Percentiles rank a stretch among this genome's conserved stretches.
Evolutionary conservation across 2,113 vertebrate species (phyloP).

Genomic region (Geococcyx californianus): DNA sequence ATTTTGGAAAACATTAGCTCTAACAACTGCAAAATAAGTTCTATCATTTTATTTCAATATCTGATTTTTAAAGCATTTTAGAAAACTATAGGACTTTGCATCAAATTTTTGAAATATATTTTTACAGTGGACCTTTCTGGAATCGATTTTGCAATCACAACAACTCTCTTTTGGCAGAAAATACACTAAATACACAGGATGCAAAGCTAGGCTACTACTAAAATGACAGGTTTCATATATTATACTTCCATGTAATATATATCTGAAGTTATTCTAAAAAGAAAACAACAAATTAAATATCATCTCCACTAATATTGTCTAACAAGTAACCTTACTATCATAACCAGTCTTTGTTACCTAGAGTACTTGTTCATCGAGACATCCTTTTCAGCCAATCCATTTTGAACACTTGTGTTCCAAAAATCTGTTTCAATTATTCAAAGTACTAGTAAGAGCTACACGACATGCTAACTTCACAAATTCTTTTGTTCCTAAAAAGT

Average conservation of each 20-base stretch:
- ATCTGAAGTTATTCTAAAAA: not conserved
- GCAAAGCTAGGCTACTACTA: not conserved
- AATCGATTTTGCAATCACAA: not conserved
- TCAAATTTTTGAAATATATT: not conserved
- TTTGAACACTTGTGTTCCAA: not conserved
- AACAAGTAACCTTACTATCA: not conserved
- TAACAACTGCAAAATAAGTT: not conserved
- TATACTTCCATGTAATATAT: not conserved
- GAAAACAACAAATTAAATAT: not conserved
- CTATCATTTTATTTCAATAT: not conserved
- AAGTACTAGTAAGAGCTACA: not conserved
- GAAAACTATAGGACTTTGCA: not conserved
- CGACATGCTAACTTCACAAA: not conserved
- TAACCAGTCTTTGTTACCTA: not conserved
- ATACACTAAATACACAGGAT: not conserved
- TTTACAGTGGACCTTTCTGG: not conserved
- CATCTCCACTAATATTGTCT: not conserved
- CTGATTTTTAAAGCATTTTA: not conserved
- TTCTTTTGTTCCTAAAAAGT: not conserved
- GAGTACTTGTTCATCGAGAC: not conserved
- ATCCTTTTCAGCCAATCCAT: not conserved
- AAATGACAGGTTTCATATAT: accelerated
- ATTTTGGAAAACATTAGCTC: not conserved
- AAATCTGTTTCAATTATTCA: not conserved
- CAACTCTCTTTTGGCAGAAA: not conserved